Evolutionary conservation across 1,140 invertebrate genomes (phyloP).

Genomic region (Ceratosolen solmsi): DNA sequence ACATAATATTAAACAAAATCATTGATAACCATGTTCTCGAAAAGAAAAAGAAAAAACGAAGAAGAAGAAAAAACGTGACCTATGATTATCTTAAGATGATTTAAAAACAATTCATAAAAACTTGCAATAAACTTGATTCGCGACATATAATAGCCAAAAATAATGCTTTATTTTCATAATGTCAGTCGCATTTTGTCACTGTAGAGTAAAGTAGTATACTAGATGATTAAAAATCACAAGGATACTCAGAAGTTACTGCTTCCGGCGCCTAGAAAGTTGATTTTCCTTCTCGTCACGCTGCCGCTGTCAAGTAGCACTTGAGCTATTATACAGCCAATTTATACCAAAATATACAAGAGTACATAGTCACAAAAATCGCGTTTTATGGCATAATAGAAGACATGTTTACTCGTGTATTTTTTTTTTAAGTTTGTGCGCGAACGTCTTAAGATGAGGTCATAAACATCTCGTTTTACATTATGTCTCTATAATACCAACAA

Average conservation of each 20-base stretch:
- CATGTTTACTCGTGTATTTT: neutral
- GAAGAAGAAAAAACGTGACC: too few relatives aligned
- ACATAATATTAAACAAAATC: too few relatives aligned
- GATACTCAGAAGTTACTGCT: neutral
- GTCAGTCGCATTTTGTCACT: neutral
- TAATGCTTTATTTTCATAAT: too few relatives aligned
- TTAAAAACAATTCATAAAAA: too few relatives aligned
- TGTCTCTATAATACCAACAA: neutral
- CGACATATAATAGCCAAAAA: too few relatives aligned
- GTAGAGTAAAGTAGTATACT: neutral
- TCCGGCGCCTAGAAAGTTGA: conserved; percentile 44
- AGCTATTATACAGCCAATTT: neutral
- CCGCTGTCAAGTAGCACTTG: conserved; percentile 38
- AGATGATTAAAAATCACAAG: neutral
- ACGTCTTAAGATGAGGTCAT: neutral
- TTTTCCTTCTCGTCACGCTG: conserved; percentile 40
- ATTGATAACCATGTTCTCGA: too few relatives aligned
- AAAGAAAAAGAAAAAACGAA: too few relatives aligned
- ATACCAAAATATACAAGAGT: neutral
- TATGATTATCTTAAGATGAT: too few relatives aligned
- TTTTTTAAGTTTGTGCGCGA: neutral
- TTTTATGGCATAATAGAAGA: neutral
- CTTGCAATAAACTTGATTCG: too few relatives aligned
- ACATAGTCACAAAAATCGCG: neutral
- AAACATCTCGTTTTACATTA: neutral